phyloP scores from a whole-genome alignment of 1,140 invertebrate genomes.

The Bombus superbus region DNA sequence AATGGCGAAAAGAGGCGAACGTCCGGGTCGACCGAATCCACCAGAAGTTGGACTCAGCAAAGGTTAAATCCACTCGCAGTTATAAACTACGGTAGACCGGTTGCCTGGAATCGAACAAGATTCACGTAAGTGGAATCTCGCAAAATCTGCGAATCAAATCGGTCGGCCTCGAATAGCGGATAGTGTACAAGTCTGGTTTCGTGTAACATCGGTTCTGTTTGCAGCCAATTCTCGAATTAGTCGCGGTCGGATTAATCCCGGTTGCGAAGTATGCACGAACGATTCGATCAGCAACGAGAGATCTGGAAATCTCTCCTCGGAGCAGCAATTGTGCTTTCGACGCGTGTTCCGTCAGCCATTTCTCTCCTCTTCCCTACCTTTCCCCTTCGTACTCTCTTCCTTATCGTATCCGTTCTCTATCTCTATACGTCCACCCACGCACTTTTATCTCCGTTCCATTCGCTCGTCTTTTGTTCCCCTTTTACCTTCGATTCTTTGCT shows the following conservation, averaged over 20 bases:
- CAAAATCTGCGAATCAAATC: not conserved
- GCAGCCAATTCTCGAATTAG: conserved; percentile 69
- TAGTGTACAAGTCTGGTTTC: not conserved
- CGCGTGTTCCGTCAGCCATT: conserved; percentile 21
- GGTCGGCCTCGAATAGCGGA: not conserved
- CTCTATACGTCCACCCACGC: not conserved
- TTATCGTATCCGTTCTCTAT: not conserved
- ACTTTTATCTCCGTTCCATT: conserved; percentile 9
- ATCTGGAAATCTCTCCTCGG: conserved; percentile 60
- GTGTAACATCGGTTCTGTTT: conserved; percentile 28
- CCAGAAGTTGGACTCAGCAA: not conserved
- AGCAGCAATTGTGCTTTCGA: conserved; percentile 67
- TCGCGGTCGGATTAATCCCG: conserved; percentile 65
- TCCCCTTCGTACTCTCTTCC: not conserved
- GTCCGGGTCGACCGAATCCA: not conserved
- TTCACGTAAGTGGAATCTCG: conserved; percentile 6
- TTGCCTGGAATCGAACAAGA: not conserved
- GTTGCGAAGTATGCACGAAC: conserved; percentile 72
- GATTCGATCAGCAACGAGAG: conserved; percentile 72
- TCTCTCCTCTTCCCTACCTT: not conserved
- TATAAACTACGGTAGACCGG: not conserved
- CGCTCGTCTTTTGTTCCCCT: not conserved
- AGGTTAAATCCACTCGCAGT: not conserved
- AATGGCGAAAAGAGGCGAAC: no score
- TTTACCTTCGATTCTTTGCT: conserved; percentile 1